These are phyloP conservation scores for Eupithecia inturbata DNA, from an alignment of 2,888 invertebrate species.

Conservation along the genomic window DNA sequence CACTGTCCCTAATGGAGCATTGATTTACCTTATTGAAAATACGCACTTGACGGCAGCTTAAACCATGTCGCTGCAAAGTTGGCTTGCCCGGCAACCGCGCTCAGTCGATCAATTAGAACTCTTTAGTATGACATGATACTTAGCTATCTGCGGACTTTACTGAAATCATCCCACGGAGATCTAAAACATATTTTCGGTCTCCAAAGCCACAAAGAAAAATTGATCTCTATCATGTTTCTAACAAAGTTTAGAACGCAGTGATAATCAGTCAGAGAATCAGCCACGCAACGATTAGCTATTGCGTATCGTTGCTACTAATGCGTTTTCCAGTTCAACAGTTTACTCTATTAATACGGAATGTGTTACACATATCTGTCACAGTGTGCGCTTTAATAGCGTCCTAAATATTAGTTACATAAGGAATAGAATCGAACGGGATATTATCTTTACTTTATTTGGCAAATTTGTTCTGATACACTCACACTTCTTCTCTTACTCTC, in stretches of 20 bases:
- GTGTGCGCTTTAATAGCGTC: conserved; percentile 12
- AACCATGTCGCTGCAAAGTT: not conserved
- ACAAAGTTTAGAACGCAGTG: conserved; percentile 1
- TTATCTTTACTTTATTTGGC: conserved; percentile 62
- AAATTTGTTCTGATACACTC: conserved; percentile 40
- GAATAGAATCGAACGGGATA: conserved; percentile 32
- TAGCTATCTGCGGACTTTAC: not conserved
- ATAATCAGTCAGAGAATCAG: conserved; percentile 4
- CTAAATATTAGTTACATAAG: conserved; percentile 8
- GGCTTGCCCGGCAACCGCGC: not conserved
- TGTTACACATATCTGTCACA: conserved; percentile 7
- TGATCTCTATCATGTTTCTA: not conserved
- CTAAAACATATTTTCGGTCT: not conserved
- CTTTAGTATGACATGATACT: not conserved
- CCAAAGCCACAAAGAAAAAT: not conserved
- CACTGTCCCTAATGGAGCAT: not conserved
- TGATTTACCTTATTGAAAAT: not conserved
- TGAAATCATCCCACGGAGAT: not conserved
- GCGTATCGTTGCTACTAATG: conserved; percentile 19
- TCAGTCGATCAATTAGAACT: not conserved
- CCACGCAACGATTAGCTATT: conserved; percentile 3
- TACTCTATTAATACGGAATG: conserved; percentile 2
- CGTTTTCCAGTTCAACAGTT: conserved; percentile 25
- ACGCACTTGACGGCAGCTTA: not conserved
- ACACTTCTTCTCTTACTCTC: not conserved